These are phyloP conservation scores for Pelusios castaneus DNA, from an alignment of 2,113 vertebrate genomes.

Conservation along the genomic window DNA sequence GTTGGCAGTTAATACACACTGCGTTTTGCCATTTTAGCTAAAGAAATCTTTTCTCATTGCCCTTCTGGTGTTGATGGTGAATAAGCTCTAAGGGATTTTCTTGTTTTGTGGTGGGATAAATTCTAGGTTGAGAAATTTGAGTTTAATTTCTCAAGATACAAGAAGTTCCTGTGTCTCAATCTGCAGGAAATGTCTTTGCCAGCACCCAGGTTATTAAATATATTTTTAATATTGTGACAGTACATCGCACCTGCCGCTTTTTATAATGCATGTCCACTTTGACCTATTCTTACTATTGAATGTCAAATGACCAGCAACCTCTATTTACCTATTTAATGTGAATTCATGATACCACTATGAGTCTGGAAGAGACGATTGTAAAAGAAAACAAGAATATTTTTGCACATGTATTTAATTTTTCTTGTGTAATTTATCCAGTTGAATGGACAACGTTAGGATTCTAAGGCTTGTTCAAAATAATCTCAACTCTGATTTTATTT, in stretches of 20 bases:
- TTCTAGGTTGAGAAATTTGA: neutral
- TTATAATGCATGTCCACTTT: neutral
- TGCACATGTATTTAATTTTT: constrained; percentile 60
- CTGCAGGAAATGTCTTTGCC: neutral
- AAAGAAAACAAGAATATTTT: constrained; percentile 52
- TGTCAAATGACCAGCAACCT: neutral
- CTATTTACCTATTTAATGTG: neutral
- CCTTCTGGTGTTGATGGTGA: neutral
- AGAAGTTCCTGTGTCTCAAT: neutral
- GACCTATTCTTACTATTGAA: neutral
- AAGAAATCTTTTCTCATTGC: neutral
- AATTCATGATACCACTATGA: neutral
- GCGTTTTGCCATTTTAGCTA: neutral
- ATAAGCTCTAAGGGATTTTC: neutral
- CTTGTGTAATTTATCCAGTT: constrained; percentile 62
- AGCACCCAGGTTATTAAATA: neutral
- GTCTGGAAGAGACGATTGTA: constrained; percentile 19
- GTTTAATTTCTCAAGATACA: neutral
- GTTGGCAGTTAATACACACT: neutral
- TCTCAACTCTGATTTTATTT: constrained; percentile 32
- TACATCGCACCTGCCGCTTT: neutral
- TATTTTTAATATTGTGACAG: neutral
- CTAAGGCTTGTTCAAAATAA: constrained; percentile 57
- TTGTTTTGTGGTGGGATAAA: neutral
- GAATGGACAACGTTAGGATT: constrained; percentile 48